Evolutionary conservation across 2,888 invertebrate species (phyloP), one percentile per base, ranked within the genome.

Genomic region (Drosophila hawaiiensis): DNA sequence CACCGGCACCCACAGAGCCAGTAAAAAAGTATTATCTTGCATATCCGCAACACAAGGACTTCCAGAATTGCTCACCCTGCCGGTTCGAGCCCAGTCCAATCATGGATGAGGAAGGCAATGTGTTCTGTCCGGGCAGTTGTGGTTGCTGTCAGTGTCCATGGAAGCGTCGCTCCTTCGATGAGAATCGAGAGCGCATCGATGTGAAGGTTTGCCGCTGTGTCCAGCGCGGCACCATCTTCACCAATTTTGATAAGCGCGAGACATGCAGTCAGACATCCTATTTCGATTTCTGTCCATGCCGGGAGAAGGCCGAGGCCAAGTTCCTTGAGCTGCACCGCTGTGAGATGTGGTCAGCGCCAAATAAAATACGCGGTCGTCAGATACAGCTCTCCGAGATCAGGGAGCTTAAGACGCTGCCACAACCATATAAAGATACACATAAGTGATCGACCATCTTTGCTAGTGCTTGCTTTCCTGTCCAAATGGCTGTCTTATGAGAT

Each of bases 281-380:
- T 47, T 92, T 91, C 50, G 92, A 92, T 63, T 80, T 92, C 12
- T 93, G 93, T 60, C 91, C 93, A 4, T 92, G 92, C 62, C 91
- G 92, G 16, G 92, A 92, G 49, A 89, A 84, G 50, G 92, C 92
- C 3, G 93, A 93, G 53, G 83, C 91, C n/a, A 92, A 87, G 39
- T 88, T 82, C 54, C 70, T 91, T 1, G 91, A 92, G 58, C 50
- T 90, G 0, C 90, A 80, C 60, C 76, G 81, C 52, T 49, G 25
- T 2, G 91, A 93, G 60, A 92, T 92, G 91, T 91, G 85, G 83
- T 64, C 74, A 10, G 6, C 29, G 0, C 63, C 79, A n/a, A 61
- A 68, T 4, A 35, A 54, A 6, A 79, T 66, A 0, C 76, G 76
- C 0, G 91, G 85, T 2, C 75, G 76, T 33, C 79, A 86, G 58